Evolutionary conservation across 2,888 invertebrate species (phyloP).

Genomic region (Brassicogethes aeneus): DNA sequence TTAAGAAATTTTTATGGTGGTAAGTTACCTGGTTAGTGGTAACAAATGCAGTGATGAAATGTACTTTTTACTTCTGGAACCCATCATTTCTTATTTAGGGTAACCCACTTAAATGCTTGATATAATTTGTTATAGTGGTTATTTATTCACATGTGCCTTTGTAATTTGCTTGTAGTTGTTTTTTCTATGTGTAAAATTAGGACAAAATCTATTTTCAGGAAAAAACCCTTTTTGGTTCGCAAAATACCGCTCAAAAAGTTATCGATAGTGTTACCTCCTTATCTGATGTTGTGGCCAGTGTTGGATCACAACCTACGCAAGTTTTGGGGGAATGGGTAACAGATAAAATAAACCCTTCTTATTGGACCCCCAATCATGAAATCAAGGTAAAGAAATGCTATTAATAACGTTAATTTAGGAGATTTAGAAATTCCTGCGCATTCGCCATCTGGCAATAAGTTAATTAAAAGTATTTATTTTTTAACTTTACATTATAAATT

Average conservation of each 20-base stretch:
- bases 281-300: constrained; percentile 50
- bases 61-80: too few relatives aligned
- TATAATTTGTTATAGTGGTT: constrained; percentile 1
- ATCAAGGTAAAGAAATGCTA: too few relatives aligned
- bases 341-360: constrained; percentile 67
- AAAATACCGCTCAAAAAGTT: constrained; percentile 42
- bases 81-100: too few relatives aligned
- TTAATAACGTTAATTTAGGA: too few relatives aligned
- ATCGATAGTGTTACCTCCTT: constrained; percentile 51
- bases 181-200: constrained; percentile 23
- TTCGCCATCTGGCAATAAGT: too few relatives aligned
- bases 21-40: too few relatives aligned
- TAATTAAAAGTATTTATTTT: too few relatives aligned
- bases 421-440: too few relatives aligned
- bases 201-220: constrained; percentile 37
- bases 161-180: not conserved
- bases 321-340: constrained; percentile 63
- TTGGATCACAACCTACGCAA: constrained; percentile 63
- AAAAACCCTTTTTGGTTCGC: constrained; percentile 29
- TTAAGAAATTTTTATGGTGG: too few relatives aligned
- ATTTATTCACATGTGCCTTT: constrained; percentile 23
- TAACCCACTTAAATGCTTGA: too few relatives aligned
- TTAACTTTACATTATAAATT: too few relatives aligned
- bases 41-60: too few relatives aligned
- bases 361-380: constrained; percentile 71